phyloP scores from a whole-genome alignment of 2,113 vertebrate species.

The Phalacrocorax brasilianus region DNA sequence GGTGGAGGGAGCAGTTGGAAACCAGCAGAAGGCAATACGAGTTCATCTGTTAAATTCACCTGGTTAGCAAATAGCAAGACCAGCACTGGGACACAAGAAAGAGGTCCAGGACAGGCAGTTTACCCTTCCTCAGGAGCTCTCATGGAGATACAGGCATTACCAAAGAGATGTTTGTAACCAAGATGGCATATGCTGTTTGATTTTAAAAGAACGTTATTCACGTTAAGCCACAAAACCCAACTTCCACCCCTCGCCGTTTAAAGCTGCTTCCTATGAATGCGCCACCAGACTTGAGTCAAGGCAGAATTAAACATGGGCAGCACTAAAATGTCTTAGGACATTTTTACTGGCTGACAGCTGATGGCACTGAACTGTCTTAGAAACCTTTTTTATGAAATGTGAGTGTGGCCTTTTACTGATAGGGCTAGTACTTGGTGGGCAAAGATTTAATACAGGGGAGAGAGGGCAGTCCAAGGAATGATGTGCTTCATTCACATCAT shows the following conservation, averaged over 20 bases:
- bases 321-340: neutral
- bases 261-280: neutral
- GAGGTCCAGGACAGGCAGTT: neutral
- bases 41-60: neutral
- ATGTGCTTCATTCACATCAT: neutral
- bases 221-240: neutral
- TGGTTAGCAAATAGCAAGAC: neutral
- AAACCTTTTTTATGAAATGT: neutral
- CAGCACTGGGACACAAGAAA: neutral
- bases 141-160: neutral
- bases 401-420: neutral
- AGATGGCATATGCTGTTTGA: neutral
- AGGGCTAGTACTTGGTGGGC: neutral
- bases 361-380: neutral
- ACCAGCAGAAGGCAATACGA: neutral
- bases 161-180: neutral
- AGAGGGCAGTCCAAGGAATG: neutral
- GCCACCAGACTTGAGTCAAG: neutral
- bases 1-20: neutral
- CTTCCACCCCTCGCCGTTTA: neutral
- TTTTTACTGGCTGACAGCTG: neutral
- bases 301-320: neutral
- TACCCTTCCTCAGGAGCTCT: neutral
- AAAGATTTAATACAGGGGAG: neutral
- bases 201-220: neutral